Percentiles rank a stretch among this genome's conserved stretches.
phyloP scores from a whole-genome alignment of 2,113 vertebrate species.

The Nothoprocta pentlandii region DNA sequence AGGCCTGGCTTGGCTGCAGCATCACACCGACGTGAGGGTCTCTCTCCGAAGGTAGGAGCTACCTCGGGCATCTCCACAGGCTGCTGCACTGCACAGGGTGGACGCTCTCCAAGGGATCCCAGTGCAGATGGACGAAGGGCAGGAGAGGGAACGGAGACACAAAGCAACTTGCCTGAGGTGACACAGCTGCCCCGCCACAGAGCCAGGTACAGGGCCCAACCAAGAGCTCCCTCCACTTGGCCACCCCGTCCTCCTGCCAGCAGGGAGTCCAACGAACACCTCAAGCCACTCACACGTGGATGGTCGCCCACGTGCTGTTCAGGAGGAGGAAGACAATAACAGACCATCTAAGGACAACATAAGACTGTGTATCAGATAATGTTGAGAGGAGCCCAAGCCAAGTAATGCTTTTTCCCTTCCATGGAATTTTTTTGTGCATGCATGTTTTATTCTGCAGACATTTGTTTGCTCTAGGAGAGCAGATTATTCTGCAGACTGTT shows the following conservation, averaged over 20 bases:
- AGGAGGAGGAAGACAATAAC: slow-evolving; percentile 10
- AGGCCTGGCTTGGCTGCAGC: neutral
- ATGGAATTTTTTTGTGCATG: neutral
- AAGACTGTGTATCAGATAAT: slow-evolving; percentile 7
- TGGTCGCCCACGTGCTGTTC: neutral
- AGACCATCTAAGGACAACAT: slow-evolving; percentile 53
- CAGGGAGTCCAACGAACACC: neutral
- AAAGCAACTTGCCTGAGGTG: neutral
- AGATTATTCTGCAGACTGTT: slow-evolving; percentile 18
- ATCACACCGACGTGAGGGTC: neutral
- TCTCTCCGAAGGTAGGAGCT: neutral
- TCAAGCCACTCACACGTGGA: neutral
- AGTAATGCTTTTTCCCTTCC: neutral
- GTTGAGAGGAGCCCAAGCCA: neutral
- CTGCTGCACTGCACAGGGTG: accelerated
- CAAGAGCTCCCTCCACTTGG: neutral
- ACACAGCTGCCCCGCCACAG: neutral
- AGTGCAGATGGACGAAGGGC: neutral
- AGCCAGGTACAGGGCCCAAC: neutral
- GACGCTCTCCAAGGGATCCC: neutral
- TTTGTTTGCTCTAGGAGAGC: slow-evolving; percentile 12
- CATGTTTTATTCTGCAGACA: neutral
- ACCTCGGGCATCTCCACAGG: neutral
- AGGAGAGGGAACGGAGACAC: neutral
- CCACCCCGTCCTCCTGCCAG: neutral